Percentiles rank a stretch among this genome's conserved stretches.
phyloP scores from a whole-genome alignment of 1,140 invertebrate species.

The Aphelenchoides besseyi region DNA sequence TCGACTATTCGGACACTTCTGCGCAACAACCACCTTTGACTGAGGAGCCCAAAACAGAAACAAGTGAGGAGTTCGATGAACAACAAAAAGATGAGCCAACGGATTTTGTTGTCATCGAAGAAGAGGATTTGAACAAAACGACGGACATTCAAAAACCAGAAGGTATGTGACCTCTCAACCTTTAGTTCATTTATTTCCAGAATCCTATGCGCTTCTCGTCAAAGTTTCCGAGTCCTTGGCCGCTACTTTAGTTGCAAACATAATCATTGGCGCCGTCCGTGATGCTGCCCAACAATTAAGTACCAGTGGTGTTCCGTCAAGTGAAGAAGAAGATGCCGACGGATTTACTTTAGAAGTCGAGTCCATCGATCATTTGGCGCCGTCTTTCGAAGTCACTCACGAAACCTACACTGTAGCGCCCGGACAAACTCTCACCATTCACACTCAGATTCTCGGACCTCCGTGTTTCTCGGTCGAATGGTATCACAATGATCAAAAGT shows the following conservation, averaged over 20 bases:
- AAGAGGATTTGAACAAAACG: constrained; percentile 2
- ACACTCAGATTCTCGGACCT: constrained; percentile 38
- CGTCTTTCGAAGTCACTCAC: constrained; percentile 41
- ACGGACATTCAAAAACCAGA: constrained; percentile 4
- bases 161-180: background rate
- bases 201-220: constrained; percentile 53
- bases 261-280: constrained; percentile 51
- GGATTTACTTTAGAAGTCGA: background rate
- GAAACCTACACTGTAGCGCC: constrained; percentile 39
- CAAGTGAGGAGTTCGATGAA: background rate
- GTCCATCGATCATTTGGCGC: constrained; percentile 29
- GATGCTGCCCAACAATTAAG: constrained; percentile 32
- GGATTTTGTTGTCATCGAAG: background rate
- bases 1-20: constrained; percentile 28
- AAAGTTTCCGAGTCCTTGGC: constrained; percentile 58
- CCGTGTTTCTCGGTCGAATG: constrained; percentile 43
- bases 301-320: background rate
- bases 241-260: constrained; percentile 51
- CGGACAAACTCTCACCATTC: constrained; percentile 42
- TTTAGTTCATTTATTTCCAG: constrained; percentile 11
- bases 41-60: background rate
- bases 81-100: background rate
- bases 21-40: background rate
- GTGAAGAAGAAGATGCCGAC: constrained; percentile 26
- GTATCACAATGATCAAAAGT: constrained; percentile 34